phyloP scores from a whole-genome alignment of 2,797 vertebrate species.

The Hipposideros larvatus region DNA sequence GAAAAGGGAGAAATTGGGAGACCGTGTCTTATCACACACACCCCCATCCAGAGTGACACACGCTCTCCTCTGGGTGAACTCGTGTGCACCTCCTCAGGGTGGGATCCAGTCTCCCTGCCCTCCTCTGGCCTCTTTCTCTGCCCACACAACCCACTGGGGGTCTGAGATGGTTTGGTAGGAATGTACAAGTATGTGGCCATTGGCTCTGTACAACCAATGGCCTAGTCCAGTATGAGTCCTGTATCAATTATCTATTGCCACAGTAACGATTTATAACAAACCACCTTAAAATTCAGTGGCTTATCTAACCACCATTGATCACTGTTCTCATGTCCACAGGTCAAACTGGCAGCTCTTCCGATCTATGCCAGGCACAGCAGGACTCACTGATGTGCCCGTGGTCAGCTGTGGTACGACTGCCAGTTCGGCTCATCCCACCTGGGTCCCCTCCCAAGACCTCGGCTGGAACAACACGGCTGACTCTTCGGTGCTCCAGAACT shows the following conservation, averaged over 20 bases:
- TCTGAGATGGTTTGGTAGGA: neutral
- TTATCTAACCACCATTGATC: neutral
- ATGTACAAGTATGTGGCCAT: no score
- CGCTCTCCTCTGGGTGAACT: neutral
- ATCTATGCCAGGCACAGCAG: neutral
- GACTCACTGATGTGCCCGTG: neutral
- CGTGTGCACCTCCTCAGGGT: neutral
- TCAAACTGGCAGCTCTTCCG: neutral
- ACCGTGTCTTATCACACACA: neutral
- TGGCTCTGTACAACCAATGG: neutral
- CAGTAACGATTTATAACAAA: neutral
- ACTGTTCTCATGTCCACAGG: neutral
- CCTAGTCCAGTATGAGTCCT: neutral
- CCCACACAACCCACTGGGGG: fast-evolving
- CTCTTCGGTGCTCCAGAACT: neutral
- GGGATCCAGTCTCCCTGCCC: neutral
- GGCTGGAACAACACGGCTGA: neutral
- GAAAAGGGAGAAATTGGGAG: neutral
- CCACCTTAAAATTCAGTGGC: neutral
- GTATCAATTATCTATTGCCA: neutral
- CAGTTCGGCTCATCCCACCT: no score
- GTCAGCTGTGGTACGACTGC: neutral
- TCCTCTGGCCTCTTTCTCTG: neutral
- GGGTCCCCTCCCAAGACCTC: neutral
- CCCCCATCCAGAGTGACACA: neutral